Base-by-base conservation (phyloP, 2,113 vertebrate genomes). In the Arenaria interpres region DNA sequence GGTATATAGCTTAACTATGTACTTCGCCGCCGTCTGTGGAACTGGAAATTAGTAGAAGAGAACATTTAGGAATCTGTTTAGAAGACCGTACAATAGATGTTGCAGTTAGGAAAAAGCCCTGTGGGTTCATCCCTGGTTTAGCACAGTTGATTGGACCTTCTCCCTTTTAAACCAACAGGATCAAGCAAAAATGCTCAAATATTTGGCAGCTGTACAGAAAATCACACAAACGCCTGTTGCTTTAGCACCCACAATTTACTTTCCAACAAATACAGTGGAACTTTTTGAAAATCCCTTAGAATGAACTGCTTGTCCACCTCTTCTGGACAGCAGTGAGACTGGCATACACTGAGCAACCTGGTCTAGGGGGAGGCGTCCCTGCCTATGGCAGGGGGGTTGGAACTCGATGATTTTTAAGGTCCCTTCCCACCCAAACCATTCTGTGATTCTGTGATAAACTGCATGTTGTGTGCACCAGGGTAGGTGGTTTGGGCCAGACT, bases 91-190 rank as follows among this genome's bases (percentile, higher is more conserved):
- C 43, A 35, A 59, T 87, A 39, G 77, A 60, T 57, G 62, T 54
- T 81, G 57, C 77, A 89, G 84, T 41, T 64, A 57, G 84, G 88
- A 94, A 88, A 93, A 89, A 88, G 69, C 78, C 84, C 91, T 57
- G 45, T 68, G 91, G 87, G 73, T 74, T 77, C 77, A 59, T 28
- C 80, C 18, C 33, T 30, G 56, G 37, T 68, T 77, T 71, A 87
- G 68, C 56, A 22, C 56, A 64, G 77, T 35, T 51, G 80, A 68
- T 87, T 72, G 89, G 73, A 93, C 60, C 76, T 43, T 56, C 54
- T 89, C 21, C 46, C 62, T 92, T 89, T 81, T 30, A 43, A 77
- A 85, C 72, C 60, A 51, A 56, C 45, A 50, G 43, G 51, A 84
- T 85, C 51, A 68, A 74, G 91, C 28, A 43, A 86, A 91, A 92